phyloP scores from a whole-genome alignment of 2,113 vertebrate species.

The Danionella cerebrum region DNA sequence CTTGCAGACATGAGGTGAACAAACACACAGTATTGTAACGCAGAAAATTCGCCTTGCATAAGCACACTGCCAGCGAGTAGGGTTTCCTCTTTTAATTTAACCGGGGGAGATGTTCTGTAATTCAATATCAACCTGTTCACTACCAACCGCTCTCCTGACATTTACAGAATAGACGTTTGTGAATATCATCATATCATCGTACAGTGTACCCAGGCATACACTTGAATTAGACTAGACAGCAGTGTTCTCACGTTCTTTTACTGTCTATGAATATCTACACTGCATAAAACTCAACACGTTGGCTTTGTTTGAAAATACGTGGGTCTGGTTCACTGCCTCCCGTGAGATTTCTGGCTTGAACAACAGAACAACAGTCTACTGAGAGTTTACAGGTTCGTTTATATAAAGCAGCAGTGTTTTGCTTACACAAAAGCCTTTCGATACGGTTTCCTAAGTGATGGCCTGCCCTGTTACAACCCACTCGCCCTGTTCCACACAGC shows the following conservation, averaged over 20 bases:
- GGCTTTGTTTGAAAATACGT: not conserved
- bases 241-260: not conserved
- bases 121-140: not conserved
- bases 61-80: no score
- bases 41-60: not conserved
- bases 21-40: not conserved
- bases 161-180: not conserved
- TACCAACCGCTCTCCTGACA: not conserved
- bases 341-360: not conserved
- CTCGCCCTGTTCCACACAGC: not conserved
- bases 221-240: not conserved
- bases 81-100: not conserved
- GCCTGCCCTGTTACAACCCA: not conserved
- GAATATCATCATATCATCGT: conserved; percentile 4
- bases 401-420: conserved; percentile 12
- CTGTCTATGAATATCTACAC: not conserved
- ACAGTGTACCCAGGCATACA: not conserved
- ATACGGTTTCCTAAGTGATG: not conserved
- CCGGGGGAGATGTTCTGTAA: not conserved
- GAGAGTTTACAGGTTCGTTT: conserved; percentile 9
- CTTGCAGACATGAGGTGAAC: not conserved
- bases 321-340: not conserved
- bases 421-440: not conserved
- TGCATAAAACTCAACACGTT: not conserved
- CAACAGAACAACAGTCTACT: conserved; percentile 2